phyloP scores from a whole-genome alignment of 1,140 invertebrate species.

The Drosophila sp. region DNA sequence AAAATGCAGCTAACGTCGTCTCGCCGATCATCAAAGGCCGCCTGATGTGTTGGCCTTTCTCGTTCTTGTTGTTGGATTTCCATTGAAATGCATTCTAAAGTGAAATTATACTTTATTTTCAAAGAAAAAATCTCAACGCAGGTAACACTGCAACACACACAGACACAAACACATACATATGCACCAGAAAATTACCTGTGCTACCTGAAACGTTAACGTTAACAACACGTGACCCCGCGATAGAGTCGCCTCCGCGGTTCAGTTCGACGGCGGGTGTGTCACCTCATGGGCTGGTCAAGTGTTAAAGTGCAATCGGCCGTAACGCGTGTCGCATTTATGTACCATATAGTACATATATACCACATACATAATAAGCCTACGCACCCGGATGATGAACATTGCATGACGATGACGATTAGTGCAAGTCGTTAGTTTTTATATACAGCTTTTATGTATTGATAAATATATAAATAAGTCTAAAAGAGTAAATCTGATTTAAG shows the following conservation, averaged over 20 bases:
- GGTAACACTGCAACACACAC: conserved; percentile 47
- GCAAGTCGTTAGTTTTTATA: conserved; percentile 63
- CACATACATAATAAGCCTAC: conserved; percentile 21
- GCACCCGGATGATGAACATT: conserved; percentile 50
- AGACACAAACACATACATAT: background rate
- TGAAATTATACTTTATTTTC: conserved; percentile 73
- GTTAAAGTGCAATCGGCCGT: conserved; percentile 80
- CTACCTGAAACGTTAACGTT: conserved; percentile 71
- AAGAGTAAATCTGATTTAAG: conserved; percentile 41
- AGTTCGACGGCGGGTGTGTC: conserved; percentile 35
- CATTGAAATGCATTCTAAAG: conserved; percentile 68
- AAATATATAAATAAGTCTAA: conserved; percentile 41
- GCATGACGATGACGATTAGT: conserved; percentile 72
- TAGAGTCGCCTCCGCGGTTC: conserved; percentile 6
- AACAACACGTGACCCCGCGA: conserved; percentile 72
- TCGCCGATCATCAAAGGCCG: conserved; percentile 53
- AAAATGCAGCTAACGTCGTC: conserved; percentile 52
- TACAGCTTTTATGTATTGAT: conserved; percentile 12
- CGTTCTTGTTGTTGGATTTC: conserved; percentile 44
- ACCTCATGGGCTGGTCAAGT: conserved; percentile 65
- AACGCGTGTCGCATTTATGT: conserved; percentile 55
- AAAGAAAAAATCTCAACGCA: conserved; percentile 63
- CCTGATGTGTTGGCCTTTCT: conserved; percentile 26
- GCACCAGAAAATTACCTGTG: conserved; percentile 45
- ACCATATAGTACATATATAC: no score